Evolutionary conservation across 2,888 invertebrate genomes (phyloP), one percentile per base, ranked within the genome.

Genomic region (Scaeva pyrastri): DNA sequence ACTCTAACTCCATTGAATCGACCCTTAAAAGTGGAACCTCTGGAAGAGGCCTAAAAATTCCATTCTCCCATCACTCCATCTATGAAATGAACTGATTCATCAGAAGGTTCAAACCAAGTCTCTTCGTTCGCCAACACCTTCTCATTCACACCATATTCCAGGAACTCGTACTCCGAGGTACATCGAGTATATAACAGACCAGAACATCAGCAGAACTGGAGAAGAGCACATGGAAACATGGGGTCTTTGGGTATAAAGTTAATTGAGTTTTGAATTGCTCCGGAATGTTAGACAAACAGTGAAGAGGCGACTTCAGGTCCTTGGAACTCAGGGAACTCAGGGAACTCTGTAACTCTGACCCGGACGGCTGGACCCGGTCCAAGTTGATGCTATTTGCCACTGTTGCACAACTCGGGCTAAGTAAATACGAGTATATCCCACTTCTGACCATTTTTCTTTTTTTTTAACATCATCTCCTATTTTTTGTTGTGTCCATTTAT

Each of bases 261-360:
- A 86, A 86, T 86, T 86, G 86, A 86, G 86, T 86, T 86, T 86
- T 86, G 86, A 86, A 86, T 82, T 82, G 81, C 86, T 86, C 68
- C 52, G 31, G 72, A 73, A 76, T 77, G 68, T 68, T 52, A 52
- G 68, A 31, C 31, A 7, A 31, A 31, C 31, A 31, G 31, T 31
- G n/a, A 36, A 39, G 0, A 68, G 50, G 39, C 36, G 66, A 26
- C 36, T 64, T 45, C 45, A 52, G 48, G 45, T 11, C 39, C 12
- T 14, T 8, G 3, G 2, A n/a, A n/a, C n/a, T n/a, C n/a, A n/a
- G n/a, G n/a, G n/a, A n/a, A n/a, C n/a, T n/a, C n/a, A n/a, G n/a
- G n/a, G n/a, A n/a, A 12, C 48, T 58, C 60, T 48, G 66, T 12
- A 66, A 48, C 26, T 48, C 48, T 43, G 66, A 36, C 48, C 48